These are phyloP conservation scores for Syngnathus floridae DNA, from an alignment of 2,113 vertebrate genomes.

Conservation along the genomic window DNA sequence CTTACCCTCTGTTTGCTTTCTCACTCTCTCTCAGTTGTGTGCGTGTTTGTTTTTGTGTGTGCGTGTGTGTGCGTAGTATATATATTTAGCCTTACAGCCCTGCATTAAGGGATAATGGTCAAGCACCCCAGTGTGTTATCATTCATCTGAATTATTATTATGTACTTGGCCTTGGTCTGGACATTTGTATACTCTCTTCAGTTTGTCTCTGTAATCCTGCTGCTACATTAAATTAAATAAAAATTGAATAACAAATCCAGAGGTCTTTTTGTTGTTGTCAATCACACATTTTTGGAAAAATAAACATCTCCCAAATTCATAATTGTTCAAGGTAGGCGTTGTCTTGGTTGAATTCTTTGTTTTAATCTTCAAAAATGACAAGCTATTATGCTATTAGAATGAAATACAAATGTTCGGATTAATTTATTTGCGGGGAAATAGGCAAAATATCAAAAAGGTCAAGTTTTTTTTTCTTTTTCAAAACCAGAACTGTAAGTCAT, in stretches of 20 bases:
- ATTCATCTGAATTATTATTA: slow-evolving; percentile 77
- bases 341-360: too few species aligned
- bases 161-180: slow-evolving; percentile 98
- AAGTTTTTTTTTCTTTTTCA: too few species aligned
- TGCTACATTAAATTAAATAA: slow-evolving; percentile 90
- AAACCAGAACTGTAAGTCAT: too few species aligned
- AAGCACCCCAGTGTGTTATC: slow-evolving; percentile 56
- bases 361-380: too few species aligned
- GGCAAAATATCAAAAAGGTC: too few species aligned
- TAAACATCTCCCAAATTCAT: too few species aligned
- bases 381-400: too few species aligned
- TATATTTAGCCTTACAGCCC: slow-evolving; percentile 64
- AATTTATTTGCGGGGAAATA: too few species aligned
- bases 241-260: slow-evolving; percentile 42
- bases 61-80: slow-evolving; percentile 85
- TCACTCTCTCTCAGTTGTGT: slow-evolving; percentile 63
- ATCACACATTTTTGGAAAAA: too few species aligned
- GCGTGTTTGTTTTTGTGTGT: slow-evolving; percentile 79
- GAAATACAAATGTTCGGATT: too few species aligned
- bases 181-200: slow-evolving; percentile 98
- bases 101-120: slow-evolving; percentile 56
- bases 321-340: too few species aligned
- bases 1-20: slow-evolving; percentile 60
- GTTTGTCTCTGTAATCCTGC: slow-evolving; percentile 99
- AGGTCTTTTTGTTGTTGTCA: neutral